phyloP scores from a whole-genome alignment of 1,140 invertebrate species.

The Drosophila prosaltans region DNA sequence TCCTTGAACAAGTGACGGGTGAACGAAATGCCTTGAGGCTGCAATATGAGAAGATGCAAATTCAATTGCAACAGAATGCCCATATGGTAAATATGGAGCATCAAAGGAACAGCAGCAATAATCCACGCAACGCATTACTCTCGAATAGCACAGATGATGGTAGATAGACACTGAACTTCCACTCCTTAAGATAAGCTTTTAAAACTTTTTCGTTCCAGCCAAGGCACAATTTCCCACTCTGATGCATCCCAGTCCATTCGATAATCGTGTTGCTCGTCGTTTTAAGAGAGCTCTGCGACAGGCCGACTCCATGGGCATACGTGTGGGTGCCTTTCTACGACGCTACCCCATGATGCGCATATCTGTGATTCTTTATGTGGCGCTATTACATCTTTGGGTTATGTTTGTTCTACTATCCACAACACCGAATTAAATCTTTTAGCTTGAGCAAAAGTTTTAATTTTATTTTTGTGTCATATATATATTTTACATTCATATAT shows the following conservation, averaged over 20 bases:
- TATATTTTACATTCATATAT: slow-evolving; percentile 16
- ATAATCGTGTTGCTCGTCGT: slow-evolving; percentile 89
- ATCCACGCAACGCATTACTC: slow-evolving; percentile 77
- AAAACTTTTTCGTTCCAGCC: slow-evolving; percentile 43
- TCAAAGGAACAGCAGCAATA: slow-evolving; percentile 42
- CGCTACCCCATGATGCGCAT: slow-evolving; percentile 92
- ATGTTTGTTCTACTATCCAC: slow-evolving; percentile 79
- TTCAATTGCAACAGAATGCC: slow-evolving; percentile 75
- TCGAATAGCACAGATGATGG: slow-evolving; percentile 88
- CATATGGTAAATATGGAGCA: slow-evolving; percentile 55
- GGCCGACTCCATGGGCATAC: slow-evolving; percentile 89
- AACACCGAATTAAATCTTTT: slow-evolving; percentile 64
- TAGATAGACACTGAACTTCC: slow-evolving; percentile 2
- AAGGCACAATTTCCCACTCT: slow-evolving; percentile 89
- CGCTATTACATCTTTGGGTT: slow-evolving; percentile 76
- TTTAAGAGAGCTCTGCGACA: slow-evolving; percentile 92
- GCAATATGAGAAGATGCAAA: slow-evolving; percentile 92
- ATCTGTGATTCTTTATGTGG: slow-evolving; percentile 88
- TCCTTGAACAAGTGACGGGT: slow-evolving; percentile 89
- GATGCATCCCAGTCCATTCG: slow-evolving; percentile 90
- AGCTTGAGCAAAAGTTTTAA: slow-evolving; percentile 52
- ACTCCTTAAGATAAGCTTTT: not conserved
- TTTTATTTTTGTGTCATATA: slow-evolving; percentile 57
- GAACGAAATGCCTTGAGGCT: slow-evolving; percentile 91
- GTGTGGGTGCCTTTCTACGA: slow-evolving; percentile 91